Conservation (phyloP, 2,113 vertebrate genomes). For the Poecile atricapillus region DNA sequence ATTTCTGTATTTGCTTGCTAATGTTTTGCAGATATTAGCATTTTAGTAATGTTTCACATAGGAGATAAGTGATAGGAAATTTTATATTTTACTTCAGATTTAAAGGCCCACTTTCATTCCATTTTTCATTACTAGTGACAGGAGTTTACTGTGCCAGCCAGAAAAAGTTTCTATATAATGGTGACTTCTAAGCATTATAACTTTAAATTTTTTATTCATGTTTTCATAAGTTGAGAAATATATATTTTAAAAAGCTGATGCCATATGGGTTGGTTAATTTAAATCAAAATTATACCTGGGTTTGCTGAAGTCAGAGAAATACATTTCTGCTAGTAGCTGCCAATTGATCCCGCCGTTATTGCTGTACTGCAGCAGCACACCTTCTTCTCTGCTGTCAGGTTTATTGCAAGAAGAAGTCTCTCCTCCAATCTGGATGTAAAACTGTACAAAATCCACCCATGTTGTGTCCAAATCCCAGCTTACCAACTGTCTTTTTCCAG, state of each 20-base stretch:
- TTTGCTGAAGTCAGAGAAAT: slow-evolving; percentile 97
- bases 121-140: background rate
- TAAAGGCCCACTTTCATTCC: background rate
- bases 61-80: background rate
- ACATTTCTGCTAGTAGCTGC: slow-evolving; percentile 97
- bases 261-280: background rate
- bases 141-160: background rate
- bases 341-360: slow-evolving; percentile 95
- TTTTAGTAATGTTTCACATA: background rate
- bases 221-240: background rate
- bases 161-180: background rate
- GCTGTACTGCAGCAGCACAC: slow-evolving; percentile 93
- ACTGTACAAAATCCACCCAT: slow-evolving; percentile 98
- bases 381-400: slow-evolving; percentile 94
- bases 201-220: background rate
- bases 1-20: background rate
- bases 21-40: background rate
- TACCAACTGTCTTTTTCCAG: slow-evolving; percentile 90
- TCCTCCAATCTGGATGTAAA: slow-evolving; percentile 95
- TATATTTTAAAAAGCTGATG: background rate
- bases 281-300: slow-evolving; percentile 76
- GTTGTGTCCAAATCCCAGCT: slow-evolving; percentile 96
- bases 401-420: slow-evolving; percentile 88
- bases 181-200: background rate
- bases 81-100: background rate